Evolutionary conservation across 2,797 vertebrate species (phyloP), one percentile per base, ranked within the genome.

Genomic region (Thaleichthys pacificus): DNA sequence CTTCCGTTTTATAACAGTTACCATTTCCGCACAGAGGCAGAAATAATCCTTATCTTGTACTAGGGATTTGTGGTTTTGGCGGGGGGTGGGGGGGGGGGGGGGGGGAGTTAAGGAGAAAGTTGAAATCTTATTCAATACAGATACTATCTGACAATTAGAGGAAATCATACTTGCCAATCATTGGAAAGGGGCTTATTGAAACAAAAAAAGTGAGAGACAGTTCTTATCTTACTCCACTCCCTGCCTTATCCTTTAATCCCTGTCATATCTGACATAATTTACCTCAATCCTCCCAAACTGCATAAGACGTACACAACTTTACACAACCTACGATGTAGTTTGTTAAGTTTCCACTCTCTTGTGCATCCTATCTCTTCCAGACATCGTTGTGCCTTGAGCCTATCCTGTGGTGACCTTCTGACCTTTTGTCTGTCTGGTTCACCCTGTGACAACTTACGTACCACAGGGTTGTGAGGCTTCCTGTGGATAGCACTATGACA

Each of bases 391-490:
- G 42, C 9, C 42, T 47, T 47, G 42, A 47, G 42, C 42, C 51
- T 12, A 35, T 38, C 72, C 61, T n/a, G 6, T 17, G 19, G 0
- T 9, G n/a, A 60, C 65, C 71, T 72, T 67, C 7, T 38, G 67
- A 66, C 74, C 57, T 73, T 1, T 5, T 24, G 62, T 71, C 69
- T 60, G 67, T 76, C 80, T 77, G 68, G 60, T 21, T 54, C 63
- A 71, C 70, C 78, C 62, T 66, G 61, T 22, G 0, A 28, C 4
- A 38, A 81, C 72, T 66, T 72, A 0, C 0, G 47, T 47, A 68
- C 58, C 77, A 35, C 14, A 12, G 8, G 64, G 38, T 66, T 66
- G 15, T 3, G 22, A 47, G 64, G 78, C 74, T 86, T 87, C 83
- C 84, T 85, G 78, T 79, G 79, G 42, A 12, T 19, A 61, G 56